Percentiles rank a stretch among this genome's conserved stretches.
These are phyloP conservation scores for Leptogaster cylindrica DNA, from an alignment of 2,888 invertebrate species.

Conservation along the genomic window DNA sequence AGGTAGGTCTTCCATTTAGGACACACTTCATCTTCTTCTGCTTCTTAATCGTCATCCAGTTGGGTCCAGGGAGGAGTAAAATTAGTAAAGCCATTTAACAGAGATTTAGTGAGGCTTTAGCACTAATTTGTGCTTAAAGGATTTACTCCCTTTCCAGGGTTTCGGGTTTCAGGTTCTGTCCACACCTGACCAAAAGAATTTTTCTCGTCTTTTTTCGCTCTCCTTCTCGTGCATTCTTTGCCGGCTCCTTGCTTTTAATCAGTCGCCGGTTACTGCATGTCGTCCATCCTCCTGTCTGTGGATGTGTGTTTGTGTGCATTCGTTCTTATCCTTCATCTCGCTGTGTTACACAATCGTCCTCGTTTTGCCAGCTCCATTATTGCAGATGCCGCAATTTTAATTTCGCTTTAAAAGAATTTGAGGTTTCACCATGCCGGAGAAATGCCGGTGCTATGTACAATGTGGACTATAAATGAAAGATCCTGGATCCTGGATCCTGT, in stretches of 20 bases:
- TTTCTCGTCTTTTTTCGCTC: background rate
- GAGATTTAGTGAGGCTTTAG: conserved; percentile 5
- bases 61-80: background rate
- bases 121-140: conserved; percentile 23
- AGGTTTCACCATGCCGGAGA: conserved; percentile 1
- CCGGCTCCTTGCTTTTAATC: background rate
- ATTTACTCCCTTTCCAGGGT: background rate
- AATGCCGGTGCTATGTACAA: background rate
- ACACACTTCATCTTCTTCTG: background rate
- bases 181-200: conserved; percentile 1
- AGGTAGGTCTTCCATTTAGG: no score
- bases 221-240: conserved; percentile 19
- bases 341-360: conserved; percentile 5
- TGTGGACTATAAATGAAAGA: no score
- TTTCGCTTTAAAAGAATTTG: conserved; percentile 30
- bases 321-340: no score
- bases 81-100: conserved; percentile 26
- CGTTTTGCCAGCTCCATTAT: conserved; percentile 23
- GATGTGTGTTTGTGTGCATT: no score
- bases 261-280: background rate
- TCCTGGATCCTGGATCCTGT: no score
- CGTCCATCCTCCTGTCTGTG: background rate
- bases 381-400: conserved; percentile 30
- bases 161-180: no score
- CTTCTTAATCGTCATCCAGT: conserved; percentile 6